Conservation (phyloP, 2,113 vertebrate genomes). For the Hippotragus niger region DNA sequence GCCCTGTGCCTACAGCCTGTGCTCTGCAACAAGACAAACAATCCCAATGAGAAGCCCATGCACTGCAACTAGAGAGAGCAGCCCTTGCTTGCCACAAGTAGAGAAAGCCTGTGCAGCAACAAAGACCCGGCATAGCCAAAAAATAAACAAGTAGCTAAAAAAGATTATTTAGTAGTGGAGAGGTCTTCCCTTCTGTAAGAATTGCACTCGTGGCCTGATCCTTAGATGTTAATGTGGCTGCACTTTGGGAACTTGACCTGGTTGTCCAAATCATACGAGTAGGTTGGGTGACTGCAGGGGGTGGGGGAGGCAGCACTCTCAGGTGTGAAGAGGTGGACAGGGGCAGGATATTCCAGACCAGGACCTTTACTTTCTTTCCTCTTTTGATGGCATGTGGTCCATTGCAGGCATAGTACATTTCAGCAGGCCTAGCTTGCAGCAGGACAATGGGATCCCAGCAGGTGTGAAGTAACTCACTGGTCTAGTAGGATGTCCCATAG, state of each 20-base stretch:
- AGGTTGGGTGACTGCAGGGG: not conserved
- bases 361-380: not conserved
- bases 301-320: not conserved
- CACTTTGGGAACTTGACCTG: not conserved
- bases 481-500: not conserved
- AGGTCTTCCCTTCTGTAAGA: not conserved
- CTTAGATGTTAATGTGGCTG: not conserved
- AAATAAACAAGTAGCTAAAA: not conserved
- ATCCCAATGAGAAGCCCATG: not conserved
- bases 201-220: not conserved
- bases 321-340: not conserved
- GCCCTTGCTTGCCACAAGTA: not conserved
- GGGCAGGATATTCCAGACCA: not conserved
- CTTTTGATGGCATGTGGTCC: not conserved
- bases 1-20: not conserved
- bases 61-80: not conserved
- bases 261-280: not conserved
- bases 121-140: not conserved
- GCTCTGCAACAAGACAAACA: not conserved
- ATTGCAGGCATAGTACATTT: not conserved
- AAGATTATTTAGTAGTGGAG: not conserved
- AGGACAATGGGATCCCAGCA: not conserved
- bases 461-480: not conserved
- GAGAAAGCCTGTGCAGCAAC: not conserved
- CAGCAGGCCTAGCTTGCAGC: not conserved